Evolutionary conservation across 1,140 invertebrate species (phyloP).

Genomic region (Heliconius melpomene): DNA sequence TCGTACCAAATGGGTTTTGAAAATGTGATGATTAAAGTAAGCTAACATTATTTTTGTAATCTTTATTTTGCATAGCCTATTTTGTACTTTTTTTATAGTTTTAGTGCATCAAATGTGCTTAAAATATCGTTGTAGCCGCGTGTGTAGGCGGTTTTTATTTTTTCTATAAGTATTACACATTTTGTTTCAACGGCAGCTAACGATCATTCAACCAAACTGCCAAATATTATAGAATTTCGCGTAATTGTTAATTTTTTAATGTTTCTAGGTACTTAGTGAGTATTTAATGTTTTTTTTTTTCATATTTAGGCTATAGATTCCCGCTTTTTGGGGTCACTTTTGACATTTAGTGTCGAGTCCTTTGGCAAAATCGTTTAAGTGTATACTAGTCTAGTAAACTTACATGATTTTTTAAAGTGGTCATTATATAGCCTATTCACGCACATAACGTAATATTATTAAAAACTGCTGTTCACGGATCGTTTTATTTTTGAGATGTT

Average conservation of each 20-base stretch:
- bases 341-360: slow-evolving; percentile 44
- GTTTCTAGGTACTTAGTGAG: slow-evolving; percentile 54
- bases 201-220: slow-evolving; percentile 51
- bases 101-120: slow-evolving; percentile 62
- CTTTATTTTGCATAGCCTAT: slow-evolving; percentile 55
- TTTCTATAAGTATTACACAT: slow-evolving; percentile 51
- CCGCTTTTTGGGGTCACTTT: slow-evolving; percentile 41
- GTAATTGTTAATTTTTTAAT: slow-evolving; percentile 40
- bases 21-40: slow-evolving; percentile 58
- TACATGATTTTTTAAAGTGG: slow-evolving; percentile 22
- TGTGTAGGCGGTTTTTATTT: slow-evolving; percentile 47
- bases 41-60: slow-evolving; percentile 63
- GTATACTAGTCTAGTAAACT: slow-evolving; percentile 47
- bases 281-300: slow-evolving; percentile 37
- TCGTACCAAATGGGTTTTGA: slow-evolving; percentile 54
- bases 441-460: slow-evolving; percentile 17
- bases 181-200: slow-evolving; percentile 49
- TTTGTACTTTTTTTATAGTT: slow-evolving; percentile 58
- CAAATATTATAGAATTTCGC: slow-evolving; percentile 55
- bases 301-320: slow-evolving; percentile 32
- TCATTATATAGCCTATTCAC: slow-evolving; percentile 5
- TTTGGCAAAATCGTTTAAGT: slow-evolving; percentile 42
- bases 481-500: neutral
- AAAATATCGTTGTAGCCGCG: slow-evolving; percentile 41
- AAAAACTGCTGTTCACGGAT: slow-evolving; percentile 4